Evolutionary conservation across 2,113 vertebrate genomes (phyloP), one percentile per base, ranked within the genome.

Genomic region (Notechis scutatus): DNA sequence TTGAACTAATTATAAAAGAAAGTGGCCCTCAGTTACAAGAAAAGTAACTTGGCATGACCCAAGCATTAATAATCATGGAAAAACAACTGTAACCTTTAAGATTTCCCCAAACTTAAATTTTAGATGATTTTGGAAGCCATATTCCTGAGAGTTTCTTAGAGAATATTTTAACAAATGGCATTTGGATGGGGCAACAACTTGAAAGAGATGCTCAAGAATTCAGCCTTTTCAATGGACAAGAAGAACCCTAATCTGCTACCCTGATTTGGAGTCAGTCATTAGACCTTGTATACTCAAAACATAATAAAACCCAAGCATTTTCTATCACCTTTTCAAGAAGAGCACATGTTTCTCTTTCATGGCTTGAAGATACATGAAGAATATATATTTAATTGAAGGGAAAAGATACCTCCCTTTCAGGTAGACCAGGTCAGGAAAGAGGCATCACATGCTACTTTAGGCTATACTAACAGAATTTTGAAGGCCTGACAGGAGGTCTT

Each of bases 81-180:
- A 14, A 50, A 24, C 3, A 50, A 26, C 42, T 45, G 7, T 45
- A 45, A 47, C 45, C 42, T 26, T 14, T 23, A 86, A 45, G 45
- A 50, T 26, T 14, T 47, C 2, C 45, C 24, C 23, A 94, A 92
- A 93, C 93, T 95, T 0, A 5, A 94, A 94, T 89, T 96, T 69
- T 69, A 95, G 94, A 95, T 50, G 4, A 69, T 94, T 94, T 96
- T 95, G 94, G 95, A 96, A 94, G 95, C 96, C 94, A 96, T 93
- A 90, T 95, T 95, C 92, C 95, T 95, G 94, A 95, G 90, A 91
- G 95, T 94, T 94, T 96, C 93, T 96, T 95, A 95, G 95, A 96
- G 91, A 95, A 93, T 91, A 61, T 85, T 95, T 87, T 87, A 87
- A 47, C 1, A 5, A 26, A 29, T 0, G 2, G 93, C 91, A 94